These are phyloP conservation scores for Coturnix japonica DNA, from an alignment of 2,113 vertebrate species.

Conservation along the genomic window DNA sequence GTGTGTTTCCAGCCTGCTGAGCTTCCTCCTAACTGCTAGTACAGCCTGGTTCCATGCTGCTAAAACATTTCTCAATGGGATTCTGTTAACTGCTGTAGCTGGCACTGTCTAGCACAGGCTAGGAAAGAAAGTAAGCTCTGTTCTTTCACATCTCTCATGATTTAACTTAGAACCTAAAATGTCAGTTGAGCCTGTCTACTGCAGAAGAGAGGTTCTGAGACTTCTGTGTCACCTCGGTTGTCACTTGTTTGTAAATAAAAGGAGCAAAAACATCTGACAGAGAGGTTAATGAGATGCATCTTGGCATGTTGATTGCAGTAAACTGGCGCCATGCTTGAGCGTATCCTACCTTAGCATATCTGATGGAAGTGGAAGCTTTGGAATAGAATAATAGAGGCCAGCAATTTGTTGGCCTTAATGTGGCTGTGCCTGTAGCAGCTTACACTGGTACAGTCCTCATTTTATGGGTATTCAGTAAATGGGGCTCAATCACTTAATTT, in stretches of 20 bases:
- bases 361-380: neutral
- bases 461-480: neutral
- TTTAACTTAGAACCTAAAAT: neutral
- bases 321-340: neutral
- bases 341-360: neutral
- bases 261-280: neutral
- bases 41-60: conserved; percentile 22
- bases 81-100: conserved; percentile 41
- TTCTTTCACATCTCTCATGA: neutral
- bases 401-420: neutral
- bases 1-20: conserved; percentile 11
- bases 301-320: neutral
- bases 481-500: neutral
- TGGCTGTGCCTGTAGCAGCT: neutral
- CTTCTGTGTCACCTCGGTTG: neutral
- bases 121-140: conserved; percentile 23
- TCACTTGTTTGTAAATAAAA: neutral
- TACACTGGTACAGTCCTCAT: neutral
- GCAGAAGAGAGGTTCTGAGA: neutral
- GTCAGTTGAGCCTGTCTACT: neutral
- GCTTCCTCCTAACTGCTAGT: neutral
- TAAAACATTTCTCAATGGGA: neutral
- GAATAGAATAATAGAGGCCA: neutral
- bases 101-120: conserved; percentile 20
- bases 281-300: neutral